Evolutionary conservation across 2,113 vertebrate species (phyloP).

Genomic region (Zapornia atra): DNA sequence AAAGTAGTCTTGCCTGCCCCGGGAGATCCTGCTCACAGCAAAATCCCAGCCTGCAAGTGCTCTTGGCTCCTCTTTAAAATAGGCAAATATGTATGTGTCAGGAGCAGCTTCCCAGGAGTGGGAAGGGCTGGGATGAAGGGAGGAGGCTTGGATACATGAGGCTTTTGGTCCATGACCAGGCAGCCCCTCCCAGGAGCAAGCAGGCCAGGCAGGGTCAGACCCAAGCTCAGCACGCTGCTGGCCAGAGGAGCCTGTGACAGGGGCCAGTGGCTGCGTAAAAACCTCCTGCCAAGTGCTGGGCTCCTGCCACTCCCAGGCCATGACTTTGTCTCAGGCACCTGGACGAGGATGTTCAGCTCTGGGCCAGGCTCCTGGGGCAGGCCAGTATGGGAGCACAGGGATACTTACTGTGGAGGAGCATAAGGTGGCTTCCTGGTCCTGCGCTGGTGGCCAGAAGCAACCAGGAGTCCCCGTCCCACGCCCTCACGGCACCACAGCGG

Average conservation of each 20-base stretch:
- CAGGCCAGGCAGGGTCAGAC: background rate
- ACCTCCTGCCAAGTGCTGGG: background rate
- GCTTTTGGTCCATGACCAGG: background rate
- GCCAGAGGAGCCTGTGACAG: background rate
- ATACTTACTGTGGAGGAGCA: background rate
- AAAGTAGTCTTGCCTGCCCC: background rate
- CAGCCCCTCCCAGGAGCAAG: background rate
- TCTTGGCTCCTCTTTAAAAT: background rate
- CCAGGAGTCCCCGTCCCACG: background rate
- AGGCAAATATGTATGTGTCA: background rate
- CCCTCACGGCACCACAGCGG: background rate
- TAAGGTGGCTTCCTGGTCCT: background rate
- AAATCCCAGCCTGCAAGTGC: background rate
- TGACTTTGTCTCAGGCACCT: background rate
- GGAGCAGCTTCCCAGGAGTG: background rate
- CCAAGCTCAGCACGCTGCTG: background rate
- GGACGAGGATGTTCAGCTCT: background rate
- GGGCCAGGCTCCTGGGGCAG: background rate
- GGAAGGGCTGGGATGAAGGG: background rate
- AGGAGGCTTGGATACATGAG: background rate
- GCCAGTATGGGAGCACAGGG: background rate
- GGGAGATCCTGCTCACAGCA: background rate
- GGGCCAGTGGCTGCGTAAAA: background rate
- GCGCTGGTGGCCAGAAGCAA: background rate
- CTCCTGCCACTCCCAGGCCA: background rate